These are phyloP conservation scores for Torymus tubicola DNA, from an alignment of 2,888 invertebrate genomes.

Conservation along the genomic window DNA sequence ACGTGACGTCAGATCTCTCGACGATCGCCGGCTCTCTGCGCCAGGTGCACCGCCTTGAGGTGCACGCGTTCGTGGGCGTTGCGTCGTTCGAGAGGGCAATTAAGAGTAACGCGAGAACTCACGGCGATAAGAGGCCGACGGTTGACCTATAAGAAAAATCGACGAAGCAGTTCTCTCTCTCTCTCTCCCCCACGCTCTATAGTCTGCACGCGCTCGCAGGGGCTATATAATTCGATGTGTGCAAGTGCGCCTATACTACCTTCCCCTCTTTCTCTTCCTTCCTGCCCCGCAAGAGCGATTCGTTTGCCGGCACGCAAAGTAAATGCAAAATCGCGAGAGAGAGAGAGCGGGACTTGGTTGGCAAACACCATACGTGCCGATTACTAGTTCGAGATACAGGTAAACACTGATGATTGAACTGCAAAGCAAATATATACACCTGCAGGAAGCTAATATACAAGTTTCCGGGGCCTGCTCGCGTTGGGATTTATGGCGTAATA, in stretches of 20 bases:
- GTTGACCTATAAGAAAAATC: conserved; percentile 73
- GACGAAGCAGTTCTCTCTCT: conserved; percentile 58
- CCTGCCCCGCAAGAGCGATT: conserved; percentile 25
- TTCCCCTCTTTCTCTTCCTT: conserved; percentile 17
- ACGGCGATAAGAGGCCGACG: conserved; percentile 67
- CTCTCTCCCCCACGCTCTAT: too few relatives aligned
- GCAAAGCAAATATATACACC: conserved; percentile 27
- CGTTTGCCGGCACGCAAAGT: conserved; percentile 47
- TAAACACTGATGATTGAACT: conserved; percentile 33
- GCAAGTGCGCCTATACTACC: not conserved
- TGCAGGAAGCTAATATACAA: too few relatives aligned
- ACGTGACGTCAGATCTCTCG: conserved; percentile 53
- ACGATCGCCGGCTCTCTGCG: conserved; percentile 43
- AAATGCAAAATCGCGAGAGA: conserved; percentile 28
- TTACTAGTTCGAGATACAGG: conserved; percentile 12
- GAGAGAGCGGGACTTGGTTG: not conserved
- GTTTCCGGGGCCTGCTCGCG: too few relatives aligned
- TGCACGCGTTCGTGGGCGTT: conserved; percentile 62
- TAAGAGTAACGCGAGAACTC: conserved; percentile 71
- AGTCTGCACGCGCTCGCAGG: too few relatives aligned
- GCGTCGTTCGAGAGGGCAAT: conserved; percentile 70
- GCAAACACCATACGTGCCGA: conserved; percentile 20
- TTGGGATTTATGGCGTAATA: too few relatives aligned
- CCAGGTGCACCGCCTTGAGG: conserved; percentile 61
- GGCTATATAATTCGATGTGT: not conserved